phyloP scores from a whole-genome alignment of 1,140 invertebrate species.

The Trichonephila clavipes region DNA sequence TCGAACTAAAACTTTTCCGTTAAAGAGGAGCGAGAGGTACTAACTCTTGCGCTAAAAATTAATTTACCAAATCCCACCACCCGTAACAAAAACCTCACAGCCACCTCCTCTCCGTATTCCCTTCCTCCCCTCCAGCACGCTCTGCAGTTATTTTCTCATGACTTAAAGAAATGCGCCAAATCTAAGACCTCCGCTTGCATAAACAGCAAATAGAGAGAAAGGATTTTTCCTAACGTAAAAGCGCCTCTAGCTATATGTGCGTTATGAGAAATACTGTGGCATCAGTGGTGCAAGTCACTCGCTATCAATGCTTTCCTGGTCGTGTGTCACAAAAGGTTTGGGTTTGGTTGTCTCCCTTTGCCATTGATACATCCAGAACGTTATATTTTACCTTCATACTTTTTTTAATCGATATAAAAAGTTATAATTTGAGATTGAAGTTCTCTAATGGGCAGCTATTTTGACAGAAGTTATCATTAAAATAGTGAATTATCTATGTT shows the following conservation, averaged over 20 bases:
- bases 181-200: conserved; percentile 43
- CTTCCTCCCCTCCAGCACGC: not conserved
- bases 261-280: not conserved
- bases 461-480: no score
- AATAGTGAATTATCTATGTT: no score
- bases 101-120: not conserved
- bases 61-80: conserved; percentile 63
- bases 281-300: not conserved
- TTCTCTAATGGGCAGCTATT: no score
- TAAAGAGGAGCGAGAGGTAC: conserved; percentile 35
- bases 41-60: conserved; percentile 63
- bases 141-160: conserved; percentile 41
- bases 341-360: not conserved
- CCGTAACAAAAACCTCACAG: conserved; percentile 34
- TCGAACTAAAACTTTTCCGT: conserved; percentile 50
- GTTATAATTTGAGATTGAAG: no score
- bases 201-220: conserved; percentile 49
- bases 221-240: conserved; percentile 58
- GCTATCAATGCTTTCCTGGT: not conserved
- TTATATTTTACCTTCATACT: no score
- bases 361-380: rapidly evolving
- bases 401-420: no score
- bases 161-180: conserved; percentile 64
- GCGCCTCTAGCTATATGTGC: conserved; percentile 41
- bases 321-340: not conserved